These are phyloP conservation scores for Drosophila nebulosa DNA, from an alignment of 1,140 invertebrate species.

Conservation along the genomic window DNA sequence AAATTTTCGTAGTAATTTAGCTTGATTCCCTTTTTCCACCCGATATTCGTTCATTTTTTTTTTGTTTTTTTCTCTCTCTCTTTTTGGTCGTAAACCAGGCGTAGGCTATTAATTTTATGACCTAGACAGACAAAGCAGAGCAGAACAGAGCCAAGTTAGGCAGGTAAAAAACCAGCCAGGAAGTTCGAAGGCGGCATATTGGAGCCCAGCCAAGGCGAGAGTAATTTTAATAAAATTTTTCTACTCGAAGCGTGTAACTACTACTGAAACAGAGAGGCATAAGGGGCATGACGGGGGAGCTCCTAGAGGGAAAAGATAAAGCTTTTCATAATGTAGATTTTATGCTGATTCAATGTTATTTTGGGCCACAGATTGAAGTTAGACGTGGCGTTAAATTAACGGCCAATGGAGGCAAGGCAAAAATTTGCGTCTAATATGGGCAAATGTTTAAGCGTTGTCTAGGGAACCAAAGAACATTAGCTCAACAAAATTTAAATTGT, in stretches of 20 bases:
- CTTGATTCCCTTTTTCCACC: neutral
- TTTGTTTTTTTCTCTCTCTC: constrained; percentile 7
- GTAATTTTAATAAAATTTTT: constrained; percentile 59
- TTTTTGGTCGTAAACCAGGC: constrained; percentile 51
- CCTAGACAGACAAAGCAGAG: constrained; percentile 29
- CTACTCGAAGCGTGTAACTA: constrained; percentile 45
- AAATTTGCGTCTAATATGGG: constrained; percentile 29
- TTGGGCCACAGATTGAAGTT: constrained; percentile 45
- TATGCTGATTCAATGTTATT: constrained; percentile 61
- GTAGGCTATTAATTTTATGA: constrained; percentile 61
- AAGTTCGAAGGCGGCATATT: constrained; percentile 9
- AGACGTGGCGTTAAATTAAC: constrained; percentile 54
- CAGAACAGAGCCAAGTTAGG: constrained; percentile 17
- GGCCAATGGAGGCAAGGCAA: constrained; percentile 4
- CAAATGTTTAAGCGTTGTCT: constrained; percentile 50
- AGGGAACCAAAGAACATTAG: constrained; percentile 13
- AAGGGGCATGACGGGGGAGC: neutral
- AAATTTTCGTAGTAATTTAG: constrained; percentile 46
- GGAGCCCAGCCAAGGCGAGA: constrained; percentile 13
- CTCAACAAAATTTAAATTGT: constrained; percentile 4
- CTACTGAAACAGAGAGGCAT: neutral
- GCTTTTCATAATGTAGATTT: constrained; percentile 60
- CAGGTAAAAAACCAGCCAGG: constrained; percentile 12
- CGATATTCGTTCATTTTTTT: constrained; percentile 18
- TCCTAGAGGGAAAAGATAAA: constrained; percentile 9